Evolutionary conservation across 1,140 invertebrate genomes (phyloP).

Genomic region (Cotesia chilonis): DNA sequence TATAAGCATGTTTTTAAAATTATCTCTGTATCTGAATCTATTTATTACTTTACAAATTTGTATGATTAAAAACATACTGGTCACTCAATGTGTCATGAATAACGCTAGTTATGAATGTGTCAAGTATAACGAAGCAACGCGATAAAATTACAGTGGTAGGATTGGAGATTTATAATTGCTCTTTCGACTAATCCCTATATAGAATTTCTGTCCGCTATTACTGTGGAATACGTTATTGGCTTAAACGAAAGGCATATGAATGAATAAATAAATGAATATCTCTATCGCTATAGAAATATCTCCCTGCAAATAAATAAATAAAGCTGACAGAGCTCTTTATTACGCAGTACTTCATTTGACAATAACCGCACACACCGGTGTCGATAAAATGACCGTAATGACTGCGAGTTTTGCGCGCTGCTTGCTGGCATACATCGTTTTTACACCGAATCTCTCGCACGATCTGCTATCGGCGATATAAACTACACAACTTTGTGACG

Average conservation of each 20-base stretch:
- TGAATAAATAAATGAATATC: neutral
- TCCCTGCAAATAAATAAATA: slow-evolving; percentile 22
- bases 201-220: slow-evolving; percentile 5
- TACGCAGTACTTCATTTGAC: slow-evolving; percentile 32
- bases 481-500: slow-evolving; percentile 26
- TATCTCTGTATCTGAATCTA: too few species aligned
- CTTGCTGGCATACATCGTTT: slow-evolving; percentile 32
- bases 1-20: too few species aligned
- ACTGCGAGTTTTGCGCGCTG: slow-evolving; percentile 23
- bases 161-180: neutral
- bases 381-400: slow-evolving; percentile 37
- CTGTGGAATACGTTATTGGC: neutral
- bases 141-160: slow-evolving; percentile 5
- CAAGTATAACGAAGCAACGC: neutral
- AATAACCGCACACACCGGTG: slow-evolving; percentile 26
- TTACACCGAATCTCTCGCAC: slow-evolving; percentile 32
- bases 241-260: slow-evolving; percentile 14
- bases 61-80: too few species aligned
- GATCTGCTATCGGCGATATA: slow-evolving; percentile 36
- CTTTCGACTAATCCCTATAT: slow-evolving; percentile 8
- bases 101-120: too few species aligned
- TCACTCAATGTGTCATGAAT: too few species aligned
- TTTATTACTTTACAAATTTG: too few species aligned
- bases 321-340: slow-evolving; percentile 33
- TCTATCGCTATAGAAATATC: neutral